Evolutionary conservation across 2,113 vertebrate species (phyloP).

Genomic region (Megaptera novaeangliae): DNA sequence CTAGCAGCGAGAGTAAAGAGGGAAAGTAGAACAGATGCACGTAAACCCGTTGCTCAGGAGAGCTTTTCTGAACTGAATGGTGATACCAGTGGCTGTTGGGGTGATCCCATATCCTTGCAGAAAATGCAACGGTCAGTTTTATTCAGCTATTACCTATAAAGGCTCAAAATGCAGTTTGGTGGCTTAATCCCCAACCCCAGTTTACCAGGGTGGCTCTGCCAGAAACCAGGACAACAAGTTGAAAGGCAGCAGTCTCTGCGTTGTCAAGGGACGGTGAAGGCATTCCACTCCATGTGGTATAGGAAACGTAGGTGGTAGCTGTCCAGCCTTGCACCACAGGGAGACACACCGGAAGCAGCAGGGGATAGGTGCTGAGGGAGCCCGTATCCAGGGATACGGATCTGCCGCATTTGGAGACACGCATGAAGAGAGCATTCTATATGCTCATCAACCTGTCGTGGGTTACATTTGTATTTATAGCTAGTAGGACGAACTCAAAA

Average conservation of each 20-base stretch:
- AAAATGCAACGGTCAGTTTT: fast-evolving
- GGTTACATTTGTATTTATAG: background rate
- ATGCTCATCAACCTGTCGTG: background rate
- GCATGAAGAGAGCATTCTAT: background rate
- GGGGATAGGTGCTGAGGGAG: background rate
- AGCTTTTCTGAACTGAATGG: background rate
- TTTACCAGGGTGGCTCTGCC: background rate
- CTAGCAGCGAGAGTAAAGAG: background rate
- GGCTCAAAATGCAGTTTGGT: background rate
- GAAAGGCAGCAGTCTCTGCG: fast-evolving
- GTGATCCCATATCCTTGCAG: fast-evolving
- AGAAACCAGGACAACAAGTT: background rate
- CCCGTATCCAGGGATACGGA: background rate
- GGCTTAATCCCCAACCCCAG: background rate
- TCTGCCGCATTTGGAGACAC: background rate
- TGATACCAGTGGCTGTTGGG: fast-evolving
- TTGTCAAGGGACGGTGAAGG: fast-evolving
- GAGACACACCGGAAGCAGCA: fast-evolving
- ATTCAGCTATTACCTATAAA: fast-evolving
- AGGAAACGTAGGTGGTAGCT: fast-evolving
- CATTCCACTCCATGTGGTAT: no score
- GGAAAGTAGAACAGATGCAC: background rate
- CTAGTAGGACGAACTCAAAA: background rate
- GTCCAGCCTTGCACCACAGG: background rate
- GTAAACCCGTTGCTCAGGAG: background rate